Evolutionary conservation across 2,797 vertebrate genomes (phyloP).

Genomic region (Pseudochirops cupreus): DNA sequence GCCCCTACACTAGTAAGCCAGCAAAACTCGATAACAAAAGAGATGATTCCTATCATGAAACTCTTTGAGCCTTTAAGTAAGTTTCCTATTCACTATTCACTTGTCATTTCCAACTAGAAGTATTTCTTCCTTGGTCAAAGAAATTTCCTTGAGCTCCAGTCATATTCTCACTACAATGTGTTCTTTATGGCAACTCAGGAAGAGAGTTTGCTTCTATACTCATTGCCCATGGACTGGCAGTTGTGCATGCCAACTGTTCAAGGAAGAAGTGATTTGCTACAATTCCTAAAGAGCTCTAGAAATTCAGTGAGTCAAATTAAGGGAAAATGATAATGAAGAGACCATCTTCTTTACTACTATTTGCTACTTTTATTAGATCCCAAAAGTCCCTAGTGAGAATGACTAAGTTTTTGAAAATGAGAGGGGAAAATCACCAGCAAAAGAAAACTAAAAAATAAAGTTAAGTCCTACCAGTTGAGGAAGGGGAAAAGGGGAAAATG

Average conservation of each 20-base stretch:
- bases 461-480: background rate
- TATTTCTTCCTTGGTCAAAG: background rate
- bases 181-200: slow-evolving; percentile 27
- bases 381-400: background rate
- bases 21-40: background rate
- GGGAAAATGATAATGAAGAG: slow-evolving; percentile 26
- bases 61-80: background rate
- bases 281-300: slow-evolving; percentile 4
- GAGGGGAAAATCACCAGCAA: background rate
- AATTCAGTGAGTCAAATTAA: slow-evolving; percentile 42
- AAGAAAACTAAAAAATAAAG: background rate
- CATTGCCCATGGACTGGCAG: background rate
- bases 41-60: background rate
- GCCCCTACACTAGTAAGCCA: background rate
- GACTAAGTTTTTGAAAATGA: slow-evolving; percentile 33
- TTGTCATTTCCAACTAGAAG: background rate
- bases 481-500: background rate
- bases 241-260: background rate
- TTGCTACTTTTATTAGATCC: slow-evolving; percentile 31
- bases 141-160: slow-evolving; percentile 10
- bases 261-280: background rate
- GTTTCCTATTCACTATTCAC: background rate
- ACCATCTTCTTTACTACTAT: background rate
- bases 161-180: slow-evolving; percentile 1
- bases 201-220: background rate